Conservation (phyloP, 2,797 vertebrate genomes). For the Chromobotia macracanthus region DNA sequence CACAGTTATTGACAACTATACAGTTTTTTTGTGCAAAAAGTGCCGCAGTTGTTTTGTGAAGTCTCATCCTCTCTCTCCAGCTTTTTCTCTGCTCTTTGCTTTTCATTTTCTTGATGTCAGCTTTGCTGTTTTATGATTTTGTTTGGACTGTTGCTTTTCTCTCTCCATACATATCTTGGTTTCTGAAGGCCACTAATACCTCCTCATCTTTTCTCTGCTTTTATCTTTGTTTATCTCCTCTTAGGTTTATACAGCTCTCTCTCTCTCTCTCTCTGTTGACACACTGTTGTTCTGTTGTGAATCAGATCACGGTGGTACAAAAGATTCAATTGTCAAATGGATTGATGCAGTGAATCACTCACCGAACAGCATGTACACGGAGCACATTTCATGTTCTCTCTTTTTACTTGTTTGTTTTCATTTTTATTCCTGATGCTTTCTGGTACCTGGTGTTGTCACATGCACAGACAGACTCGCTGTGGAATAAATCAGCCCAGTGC, state of each 20-base stretch:
- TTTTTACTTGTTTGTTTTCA: conserved; percentile 8
- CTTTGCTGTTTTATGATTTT: neutral
- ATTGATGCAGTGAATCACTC: conserved; percentile 1
- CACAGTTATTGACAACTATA: too few relatives aligned
- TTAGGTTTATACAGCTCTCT: neutral
- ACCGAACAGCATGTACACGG: conserved; percentile 38
- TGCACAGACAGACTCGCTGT: conserved; percentile 33
- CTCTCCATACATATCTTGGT: conserved; percentile 2
- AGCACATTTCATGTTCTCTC: conserved; percentile 63
- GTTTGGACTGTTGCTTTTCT: neutral
- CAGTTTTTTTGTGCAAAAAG: too few relatives aligned
- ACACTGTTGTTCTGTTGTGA: conserved; percentile 15
- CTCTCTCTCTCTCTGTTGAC: neutral
- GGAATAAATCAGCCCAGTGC: conserved; percentile 28
- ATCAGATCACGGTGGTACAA: conserved; percentile 6
- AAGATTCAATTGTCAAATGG: conserved; percentile 31
- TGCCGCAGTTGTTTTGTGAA: too few relatives aligned
- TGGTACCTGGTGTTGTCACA: conserved; percentile 2
- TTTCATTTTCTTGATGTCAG: neutral
- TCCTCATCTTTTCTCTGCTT: conserved; percentile 16
- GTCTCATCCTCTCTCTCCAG: neutral
- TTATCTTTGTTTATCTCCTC: conserved; percentile 17
- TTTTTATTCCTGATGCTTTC: conserved; percentile 5
- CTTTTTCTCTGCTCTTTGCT: conserved; percentile 9
- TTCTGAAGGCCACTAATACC: conserved; percentile 29